Conservation (phyloP, 2,888 invertebrate species). For the Gryllus longicercus region DNA sequence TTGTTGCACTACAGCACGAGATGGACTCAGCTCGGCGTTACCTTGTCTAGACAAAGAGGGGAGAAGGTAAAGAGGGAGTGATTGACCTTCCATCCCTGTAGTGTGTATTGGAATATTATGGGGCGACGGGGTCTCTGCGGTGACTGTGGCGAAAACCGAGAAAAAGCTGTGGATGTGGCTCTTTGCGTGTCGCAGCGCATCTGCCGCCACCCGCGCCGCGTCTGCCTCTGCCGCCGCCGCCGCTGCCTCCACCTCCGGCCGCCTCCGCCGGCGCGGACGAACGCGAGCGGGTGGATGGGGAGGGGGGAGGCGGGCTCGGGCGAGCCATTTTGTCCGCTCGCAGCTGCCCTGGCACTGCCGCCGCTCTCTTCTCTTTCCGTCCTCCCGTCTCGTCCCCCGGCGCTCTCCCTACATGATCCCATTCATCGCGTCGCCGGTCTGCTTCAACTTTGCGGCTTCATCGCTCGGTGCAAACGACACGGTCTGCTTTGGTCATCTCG, state of each 20-base stretch:
- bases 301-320: background rate
- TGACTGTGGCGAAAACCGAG: no score
- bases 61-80: conserved; percentile 25
- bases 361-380: background rate
- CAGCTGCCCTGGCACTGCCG: background rate
- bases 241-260: conserved; percentile 21
- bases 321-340: conserved; percentile 11
- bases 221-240: background rate
- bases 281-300: background rate
- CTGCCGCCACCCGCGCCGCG: background rate
- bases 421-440: background rate
- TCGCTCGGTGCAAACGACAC: background rate
- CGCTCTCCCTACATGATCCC: background rate
- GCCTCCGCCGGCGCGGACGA: background rate
- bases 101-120: background rate
- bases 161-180: no score
- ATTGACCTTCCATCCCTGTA: conserved; percentile 29
- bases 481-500: background rate
- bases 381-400: background rate
- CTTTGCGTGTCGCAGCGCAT: no score
- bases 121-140: no score
- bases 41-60: conserved; percentile 30
- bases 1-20: conserved; percentile 27
- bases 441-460: background rate
- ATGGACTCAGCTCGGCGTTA: conserved; percentile 25